Evolutionary conservation across 2,888 invertebrate species (phyloP), one percentile per base, ranked within the genome.

Genomic region (Nebria brevicollis): DNA sequence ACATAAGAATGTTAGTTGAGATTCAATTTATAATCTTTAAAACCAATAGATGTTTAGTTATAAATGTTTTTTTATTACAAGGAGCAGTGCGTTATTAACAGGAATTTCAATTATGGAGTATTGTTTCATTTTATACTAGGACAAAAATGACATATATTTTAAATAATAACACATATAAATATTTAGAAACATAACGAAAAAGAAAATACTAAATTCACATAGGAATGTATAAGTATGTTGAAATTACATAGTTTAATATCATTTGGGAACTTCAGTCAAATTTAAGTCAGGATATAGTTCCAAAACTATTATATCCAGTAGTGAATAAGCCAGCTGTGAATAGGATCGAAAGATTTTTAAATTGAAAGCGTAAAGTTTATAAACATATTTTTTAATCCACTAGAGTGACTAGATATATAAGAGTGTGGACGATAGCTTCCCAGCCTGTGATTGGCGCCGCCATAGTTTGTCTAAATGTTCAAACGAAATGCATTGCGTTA

Each of bases 281-380:
- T 81, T 77, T 42, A 72, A 81, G 43, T 95, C 95, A 0, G 96
- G 96, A 89, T 95, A 96, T 82, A 96, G 89, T 89, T 96, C 95
- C 75, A 92, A 89, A 43, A 96, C 86, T 78, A 96, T 90, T 77
- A 94, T 91, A 88, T 97, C 97, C 84, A 97, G 88, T 77, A 97
- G 89, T 85, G 94, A 93, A 89, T 97, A 96, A 83, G 93, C 93
- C 84, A 97, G 89, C 93, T 89, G 83, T 83, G 87, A 87, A 54
- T 54, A 11, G 8, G 6, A 8, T 54, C 8, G 64, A 83, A 34
- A 4, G 34, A 34, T 4, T 13, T 15, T 15, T 13, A 81, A 10
- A 82, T 20, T 64, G 15, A 10, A 73, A 43, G 43, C 7, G 2
- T 82, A 34, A 7, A 42, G 13, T 11, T 66, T 66, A 15, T 26